phyloP scores from a whole-genome alignment of 2,797 vertebrate species.

The Acridotheres tristis region DNA sequence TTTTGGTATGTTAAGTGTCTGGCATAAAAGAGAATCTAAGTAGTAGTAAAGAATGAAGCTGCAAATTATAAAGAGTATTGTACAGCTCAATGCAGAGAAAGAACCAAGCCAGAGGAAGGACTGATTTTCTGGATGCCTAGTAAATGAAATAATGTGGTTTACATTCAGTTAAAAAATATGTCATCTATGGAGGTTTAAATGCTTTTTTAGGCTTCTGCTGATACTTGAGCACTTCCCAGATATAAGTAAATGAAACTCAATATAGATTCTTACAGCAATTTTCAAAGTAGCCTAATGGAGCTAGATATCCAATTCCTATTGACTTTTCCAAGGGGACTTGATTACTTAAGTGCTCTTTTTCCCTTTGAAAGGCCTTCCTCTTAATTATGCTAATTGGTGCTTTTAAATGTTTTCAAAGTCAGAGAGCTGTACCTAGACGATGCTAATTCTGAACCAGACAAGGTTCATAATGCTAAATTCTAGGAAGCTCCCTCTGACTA shows the following conservation, averaged over 20 bases:
- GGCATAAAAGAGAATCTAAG: background rate
- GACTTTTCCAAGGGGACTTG: background rate
- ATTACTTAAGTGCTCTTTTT: constrained; percentile 18
- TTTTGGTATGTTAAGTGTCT: background rate
- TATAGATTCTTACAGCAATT: background rate
- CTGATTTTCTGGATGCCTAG: background rate
- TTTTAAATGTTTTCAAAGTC: constrained; percentile 5
- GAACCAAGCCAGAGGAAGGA: background rate
- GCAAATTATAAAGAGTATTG: background rate
- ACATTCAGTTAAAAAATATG: background rate
- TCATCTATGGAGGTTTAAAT: background rate
- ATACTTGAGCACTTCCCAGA: background rate
- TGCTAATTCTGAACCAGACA: background rate
- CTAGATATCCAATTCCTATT: background rate
- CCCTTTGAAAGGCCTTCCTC: background rate
- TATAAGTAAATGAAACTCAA: background rate
- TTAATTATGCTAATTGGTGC: constrained; percentile 1
- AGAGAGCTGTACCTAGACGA: background rate
- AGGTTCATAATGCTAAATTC: background rate
- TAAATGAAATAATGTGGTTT: background rate
- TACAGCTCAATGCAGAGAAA: background rate
- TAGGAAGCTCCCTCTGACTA: background rate
- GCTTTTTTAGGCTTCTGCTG: background rate
- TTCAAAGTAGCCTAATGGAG: background rate
- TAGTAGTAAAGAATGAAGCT: background rate